A percentile compares a stretch with the other conserved stretches of the same genome.
phyloP scores from a whole-genome alignment of 2,113 vertebrate genomes.

The Pseudorasbora parva region DNA sequence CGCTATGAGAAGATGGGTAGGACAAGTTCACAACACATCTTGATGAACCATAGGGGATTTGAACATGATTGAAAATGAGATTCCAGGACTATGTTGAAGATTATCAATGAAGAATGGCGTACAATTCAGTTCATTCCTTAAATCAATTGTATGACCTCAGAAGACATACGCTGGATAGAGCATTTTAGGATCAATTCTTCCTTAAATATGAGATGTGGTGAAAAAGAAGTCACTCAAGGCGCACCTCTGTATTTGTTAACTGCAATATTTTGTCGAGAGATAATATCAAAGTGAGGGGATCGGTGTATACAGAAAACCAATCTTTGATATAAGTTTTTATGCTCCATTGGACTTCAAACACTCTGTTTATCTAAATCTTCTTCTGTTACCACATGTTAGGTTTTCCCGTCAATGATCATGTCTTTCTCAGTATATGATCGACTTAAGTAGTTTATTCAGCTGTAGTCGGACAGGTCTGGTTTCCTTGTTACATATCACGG shows the following conservation, averaged over 20 bases:
- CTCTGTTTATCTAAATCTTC: slow-evolving; percentile 70
- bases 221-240: neutral
- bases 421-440: slow-evolving; percentile 65
- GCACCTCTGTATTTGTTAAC: slow-evolving; percentile 45
- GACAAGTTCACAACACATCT: neutral
- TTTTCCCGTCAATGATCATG: slow-evolving; percentile 66
- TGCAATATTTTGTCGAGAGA: slow-evolving; percentile 48
- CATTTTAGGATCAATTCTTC: neutral
- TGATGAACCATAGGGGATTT: neutral
- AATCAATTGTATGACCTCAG: neutral
- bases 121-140: neutral
- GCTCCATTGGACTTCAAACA: slow-evolving; percentile 68
- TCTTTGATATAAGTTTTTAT: slow-evolving; percentile 56
- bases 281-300: slow-evolving; percentile 54
- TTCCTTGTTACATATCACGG: slow-evolving; percentile 63
- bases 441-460: slow-evolving; percentile 79
- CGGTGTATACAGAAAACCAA: slow-evolving; percentile 61
- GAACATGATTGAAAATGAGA: neutral
- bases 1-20: neutral
- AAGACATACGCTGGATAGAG: neutral
- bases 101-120: neutral
- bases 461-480: slow-evolving; percentile 70
- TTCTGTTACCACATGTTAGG: slow-evolving; percentile 68
- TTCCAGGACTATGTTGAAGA: neutral
- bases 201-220: neutral